Evolutionary conservation across 2,888 invertebrate genomes (phyloP), one percentile per base, ranked within the genome.

Genomic region (Marasmarcha lunaedactyla): DNA sequence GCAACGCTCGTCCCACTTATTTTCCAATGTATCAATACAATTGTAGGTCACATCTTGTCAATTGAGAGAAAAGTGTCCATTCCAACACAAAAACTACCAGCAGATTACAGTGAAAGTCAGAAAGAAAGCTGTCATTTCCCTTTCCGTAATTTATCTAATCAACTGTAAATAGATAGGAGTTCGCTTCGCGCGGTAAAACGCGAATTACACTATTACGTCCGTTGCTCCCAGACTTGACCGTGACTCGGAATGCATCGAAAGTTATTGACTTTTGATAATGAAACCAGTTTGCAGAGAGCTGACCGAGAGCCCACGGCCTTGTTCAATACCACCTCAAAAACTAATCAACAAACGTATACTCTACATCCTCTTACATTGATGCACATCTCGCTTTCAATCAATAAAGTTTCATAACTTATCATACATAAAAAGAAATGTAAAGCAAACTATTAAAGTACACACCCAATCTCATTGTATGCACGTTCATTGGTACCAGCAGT

Each of bases 191-290:
- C 11, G 10, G 3, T 6, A 6, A 6, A 25, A 6, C 25, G 25
- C 11, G n/a, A 30, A 30, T 11, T 30, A 11, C 2, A 30, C 30
- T 9, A 30, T 30, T 30, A 30, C 30, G 30, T 30, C 30, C 55
- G 59, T 61, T 60, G 57, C 57, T 60, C 63, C 59, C 52, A 57
- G 57, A 60, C 63, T 68, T 70, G 81, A 69, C 81, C 81, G 52
- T 81, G 79, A 79, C 76, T 79, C 60, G 65, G 63, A 69, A 73
- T 76, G 77, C 73, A 74, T 77, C 78, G 63, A 79, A 78, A 81
- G 81, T 81, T 83, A 83, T 83, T 83, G 81, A 83, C 81, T 81
- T 79, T 81, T 81, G 81, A 73, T 81, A 78, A 81, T 83, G 81
- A 71, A 83, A 83, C 81, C 76, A 69, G 81, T 83, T 81, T 77